Percentiles rank a stretch among this genome's conserved stretches.
Evolutionary conservation across 2,797 vertebrate species (phyloP).

Genomic region (Heteromormyrus szaboi): DNA sequence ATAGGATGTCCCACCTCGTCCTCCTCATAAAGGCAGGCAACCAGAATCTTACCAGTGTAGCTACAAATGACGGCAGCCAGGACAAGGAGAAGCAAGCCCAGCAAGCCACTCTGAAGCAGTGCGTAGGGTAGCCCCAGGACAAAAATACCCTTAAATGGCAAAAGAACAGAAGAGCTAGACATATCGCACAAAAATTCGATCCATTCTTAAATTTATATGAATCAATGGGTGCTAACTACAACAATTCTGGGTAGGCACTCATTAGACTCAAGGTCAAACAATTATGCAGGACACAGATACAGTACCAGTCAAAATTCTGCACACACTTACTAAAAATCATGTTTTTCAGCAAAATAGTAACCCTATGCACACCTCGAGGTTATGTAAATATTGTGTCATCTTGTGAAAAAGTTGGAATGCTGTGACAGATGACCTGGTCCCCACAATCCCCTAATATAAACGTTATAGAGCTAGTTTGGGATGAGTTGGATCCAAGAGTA

Average conservation of each 20-base stretch:
- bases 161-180: neutral
- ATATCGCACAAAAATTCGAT: neutral
- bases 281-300: neutral
- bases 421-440: neutral
- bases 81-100: constrained; percentile 62
- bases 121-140: constrained; percentile 67
- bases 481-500: neutral
- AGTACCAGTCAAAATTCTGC: neutral
- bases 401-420: neutral
- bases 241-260: neutral
- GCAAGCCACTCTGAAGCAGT: constrained; percentile 66
- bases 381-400: neutral
- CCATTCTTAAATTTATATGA: neutral
- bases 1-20: constrained; percentile 49
- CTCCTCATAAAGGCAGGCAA: constrained; percentile 66
- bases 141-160: constrained; percentile 62
- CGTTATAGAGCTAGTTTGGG: neutral
- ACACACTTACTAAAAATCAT: neutral
- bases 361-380: neutral
- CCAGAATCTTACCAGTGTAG: constrained; percentile 70
- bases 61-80: constrained; percentile 63
- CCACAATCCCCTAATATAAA: neutral
- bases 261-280: neutral
- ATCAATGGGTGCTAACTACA: neutral
- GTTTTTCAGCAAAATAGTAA: neutral